phyloP scores from a whole-genome alignment of 2,797 vertebrate genomes.

The Hyperoplus immaculatus region DNA sequence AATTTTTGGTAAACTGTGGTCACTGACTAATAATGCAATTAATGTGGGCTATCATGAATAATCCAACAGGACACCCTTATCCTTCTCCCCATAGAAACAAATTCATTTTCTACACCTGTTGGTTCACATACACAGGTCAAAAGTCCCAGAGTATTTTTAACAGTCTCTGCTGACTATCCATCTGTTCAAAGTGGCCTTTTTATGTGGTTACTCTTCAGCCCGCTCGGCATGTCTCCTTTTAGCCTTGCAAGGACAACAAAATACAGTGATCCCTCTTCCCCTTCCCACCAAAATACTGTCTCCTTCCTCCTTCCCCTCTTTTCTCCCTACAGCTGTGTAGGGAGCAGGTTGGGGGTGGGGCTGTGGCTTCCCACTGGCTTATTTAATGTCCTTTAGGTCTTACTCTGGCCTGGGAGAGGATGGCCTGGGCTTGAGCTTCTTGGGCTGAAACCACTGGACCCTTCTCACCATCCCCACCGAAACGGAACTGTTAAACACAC shows the following conservation, averaged over 20 bases:
- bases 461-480: constrained; percentile 94
- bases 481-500: constrained; percentile 90
- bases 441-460: constrained; percentile 95
- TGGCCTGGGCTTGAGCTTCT: constrained; percentile 98
- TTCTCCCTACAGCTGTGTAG: constrained; percentile 49
- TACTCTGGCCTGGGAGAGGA: constrained; percentile 97
- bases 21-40: constrained; percentile 7
- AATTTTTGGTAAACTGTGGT: background rate
- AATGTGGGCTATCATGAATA: constrained; percentile 6
- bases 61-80: constrained; percentile 1
- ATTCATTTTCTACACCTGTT: constrained; percentile 78
- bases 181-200: constrained; percentile 75
- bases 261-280: constrained; percentile 12
- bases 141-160: constrained; percentile 81
- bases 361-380: constrained; percentile 2
- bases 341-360: background rate
- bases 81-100: constrained; percentile 13
- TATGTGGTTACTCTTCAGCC: constrained; percentile 62
- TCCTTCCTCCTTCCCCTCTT: constrained; percentile 16
- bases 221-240: constrained; percentile 75
- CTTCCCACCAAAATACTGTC: constrained; percentile 36
- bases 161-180: constrained; percentile 61
- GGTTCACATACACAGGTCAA: constrained; percentile 51
- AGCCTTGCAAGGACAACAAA: constrained; percentile 63
- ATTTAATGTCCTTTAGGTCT: constrained; percentile 71